Base-by-base conservation (phyloP, 2,888 invertebrate species). In the Hololepta plana region DNA sequence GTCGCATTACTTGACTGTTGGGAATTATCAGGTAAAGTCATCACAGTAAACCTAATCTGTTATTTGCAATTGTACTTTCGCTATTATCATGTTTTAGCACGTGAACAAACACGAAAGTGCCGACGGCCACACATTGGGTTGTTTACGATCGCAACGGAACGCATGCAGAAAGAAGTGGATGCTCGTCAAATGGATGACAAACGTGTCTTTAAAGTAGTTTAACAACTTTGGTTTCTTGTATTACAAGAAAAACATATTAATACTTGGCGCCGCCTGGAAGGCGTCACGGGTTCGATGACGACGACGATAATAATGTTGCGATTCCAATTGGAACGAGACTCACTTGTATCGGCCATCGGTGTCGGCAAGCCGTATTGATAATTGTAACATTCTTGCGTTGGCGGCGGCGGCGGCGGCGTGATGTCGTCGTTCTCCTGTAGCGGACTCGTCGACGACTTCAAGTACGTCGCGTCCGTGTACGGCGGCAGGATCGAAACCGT, bases 381-480 rank as follows among this genome's bases (percentile, higher is more conserved):
- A 35, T 42, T 43, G 36, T 49, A 55, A n/a, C n/a, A n/a, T n/a
- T n/a, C n/a, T n/a, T n/a, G n/a, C n/a, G n/a, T n/a, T n/a, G n/a
- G n/a, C 11, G 43, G 32, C 8, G 41, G 37, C n/a, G 53, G 50
- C 12, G 54, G 48, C 20, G 52, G 49, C 11, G 53, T 46, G 10
- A 50, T 42, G 14, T 48, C 47, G 19, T 49, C 46, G 28, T 44
- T 44, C 11, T 47, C 46, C 16, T 46, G 44, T 33, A 52, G 44
- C 5, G 55, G 56, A 36, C 55, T 56, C 23, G 53, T 34, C n/a
- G 54, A 49, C 12, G 53, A 43, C 35, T 55, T 56, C 40, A 55
- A 28, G 31, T 54, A 56, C 20, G 42, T 38, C 26, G 42, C 42
- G 3, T 50, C 51, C 5, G 46, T 38, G 32, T 52, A 51, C 2